Evolutionary conservation across 2,888 invertebrate genomes (phyloP).

Genomic region (Hedya salicella): DNA sequence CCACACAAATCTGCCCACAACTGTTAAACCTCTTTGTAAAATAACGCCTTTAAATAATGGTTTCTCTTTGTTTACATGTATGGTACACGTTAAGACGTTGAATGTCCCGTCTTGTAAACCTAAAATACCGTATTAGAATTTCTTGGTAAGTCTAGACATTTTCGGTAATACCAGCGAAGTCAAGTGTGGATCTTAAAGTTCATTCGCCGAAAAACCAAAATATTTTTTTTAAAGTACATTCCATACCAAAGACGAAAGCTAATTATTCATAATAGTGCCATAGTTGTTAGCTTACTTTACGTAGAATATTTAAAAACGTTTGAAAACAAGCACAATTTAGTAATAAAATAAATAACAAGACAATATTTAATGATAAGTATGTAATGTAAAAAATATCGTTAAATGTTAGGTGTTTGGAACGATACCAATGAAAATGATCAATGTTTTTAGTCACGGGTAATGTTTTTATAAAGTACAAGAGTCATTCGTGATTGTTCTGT

Average conservation of each 20-base stretch:
- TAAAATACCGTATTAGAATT: no score
- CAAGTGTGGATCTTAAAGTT: no score
- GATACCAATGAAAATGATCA: conserved; percentile 46
- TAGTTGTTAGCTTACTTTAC: conserved; percentile 30
- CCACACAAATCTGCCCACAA: no score
- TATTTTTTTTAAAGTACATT: conserved; percentile 19
- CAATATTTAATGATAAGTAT: conserved; percentile 71
- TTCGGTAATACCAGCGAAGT: no score
- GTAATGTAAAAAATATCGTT: conserved; percentile 43
- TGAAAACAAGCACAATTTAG: conserved; percentile 56
- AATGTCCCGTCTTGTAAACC: no score
- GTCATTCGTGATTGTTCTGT: not conserved
- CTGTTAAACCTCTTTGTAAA: no score
- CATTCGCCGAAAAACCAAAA: no score
- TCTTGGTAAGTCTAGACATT: no score
- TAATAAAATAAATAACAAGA: conserved; percentile 63
- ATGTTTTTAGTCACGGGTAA: not conserved
- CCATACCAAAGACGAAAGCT: conserved; percentile 37
- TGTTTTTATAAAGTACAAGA: conserved; percentile 14
- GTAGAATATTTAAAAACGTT: conserved; percentile 24
- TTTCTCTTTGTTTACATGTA: no score
- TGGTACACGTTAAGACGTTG: no score
- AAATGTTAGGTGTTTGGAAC: conserved; percentile 46
- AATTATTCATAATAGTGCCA: conserved; percentile 40
- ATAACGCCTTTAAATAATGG: no score